These are phyloP conservation scores for Percopsis transmontana DNA, from an alignment of 2,113 vertebrate genomes.

Conservation along the genomic window DNA sequence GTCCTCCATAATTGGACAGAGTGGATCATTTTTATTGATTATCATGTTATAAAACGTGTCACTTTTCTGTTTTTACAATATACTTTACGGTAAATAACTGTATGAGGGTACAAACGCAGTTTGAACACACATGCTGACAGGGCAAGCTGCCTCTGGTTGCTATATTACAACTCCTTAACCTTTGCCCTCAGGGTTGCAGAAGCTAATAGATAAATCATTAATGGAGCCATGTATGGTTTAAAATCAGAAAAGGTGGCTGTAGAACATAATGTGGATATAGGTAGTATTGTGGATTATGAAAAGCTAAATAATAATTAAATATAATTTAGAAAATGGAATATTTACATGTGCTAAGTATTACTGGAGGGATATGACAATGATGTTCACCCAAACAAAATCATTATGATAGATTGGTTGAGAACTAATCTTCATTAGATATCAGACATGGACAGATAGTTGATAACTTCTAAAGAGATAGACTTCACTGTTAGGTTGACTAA, in stretches of 20 bases:
- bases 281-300: not conserved
- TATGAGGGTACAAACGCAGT: not conserved
- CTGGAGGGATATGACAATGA: no score
- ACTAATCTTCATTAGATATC: no score
- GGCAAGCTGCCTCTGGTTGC: conserved; percentile 9
- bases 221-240: conserved; percentile 40
- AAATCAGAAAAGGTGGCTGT: conserved; percentile 22
- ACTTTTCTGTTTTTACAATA: no score
- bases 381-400: no score
- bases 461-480: no score
- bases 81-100: not conserved
- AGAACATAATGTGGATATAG: not conserved
- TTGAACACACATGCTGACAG: conserved; percentile 3
- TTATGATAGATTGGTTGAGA: no score
- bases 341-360: no score
- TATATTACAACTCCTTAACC: conserved; percentile 57
- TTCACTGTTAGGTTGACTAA: no score
- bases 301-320: not conserved
- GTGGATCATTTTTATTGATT: not conserved
- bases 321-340: not conserved
- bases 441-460: no score
- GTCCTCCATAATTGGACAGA: no score
- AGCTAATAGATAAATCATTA: conserved; percentile 71
- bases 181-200: conserved; percentile 65
- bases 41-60: not conserved